phyloP scores from a whole-genome alignment of 2,888 invertebrate species.

The Laspeyria flexula region DNA sequence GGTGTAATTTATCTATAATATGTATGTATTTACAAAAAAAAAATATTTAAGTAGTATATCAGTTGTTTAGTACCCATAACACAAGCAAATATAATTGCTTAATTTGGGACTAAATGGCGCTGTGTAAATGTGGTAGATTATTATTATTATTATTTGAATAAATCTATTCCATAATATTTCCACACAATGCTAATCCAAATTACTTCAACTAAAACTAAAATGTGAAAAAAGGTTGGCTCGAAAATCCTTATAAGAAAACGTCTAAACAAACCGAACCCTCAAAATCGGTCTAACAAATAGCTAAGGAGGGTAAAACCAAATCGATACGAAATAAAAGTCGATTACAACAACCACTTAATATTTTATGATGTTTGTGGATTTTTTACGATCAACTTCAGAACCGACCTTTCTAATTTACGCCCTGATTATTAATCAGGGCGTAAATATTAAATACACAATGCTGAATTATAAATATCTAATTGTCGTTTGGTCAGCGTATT shows the following conservation, averaged over 20 bases:
- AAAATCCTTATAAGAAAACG: neutral
- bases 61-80: no score
- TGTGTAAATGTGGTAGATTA: no score
- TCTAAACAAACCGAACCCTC: neutral
- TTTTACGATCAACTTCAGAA: slow-evolving; percentile 1
- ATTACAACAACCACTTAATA: slow-evolving; percentile 12
- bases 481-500: neutral
- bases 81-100: no score
- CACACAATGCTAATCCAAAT: neutral
- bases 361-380: slow-evolving; percentile 11
- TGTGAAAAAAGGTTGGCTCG: neutral
- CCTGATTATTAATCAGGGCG: slow-evolving; percentile 3
- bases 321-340: slow-evolving; percentile 5
- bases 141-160: no score
- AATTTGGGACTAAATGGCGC: no score
- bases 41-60: no score
- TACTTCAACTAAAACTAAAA: neutral
- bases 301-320: neutral
- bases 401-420: slow-evolving; percentile 2
- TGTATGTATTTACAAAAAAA: no score
- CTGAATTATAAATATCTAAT: neutral
- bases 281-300: neutral
- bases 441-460: no score
- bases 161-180: no score
- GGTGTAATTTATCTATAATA: no score